These are phyloP conservation scores for Pangasius mekongensis DNA, from an alignment of 2,797 vertebrate species.

Conservation along the genomic window DNA sequence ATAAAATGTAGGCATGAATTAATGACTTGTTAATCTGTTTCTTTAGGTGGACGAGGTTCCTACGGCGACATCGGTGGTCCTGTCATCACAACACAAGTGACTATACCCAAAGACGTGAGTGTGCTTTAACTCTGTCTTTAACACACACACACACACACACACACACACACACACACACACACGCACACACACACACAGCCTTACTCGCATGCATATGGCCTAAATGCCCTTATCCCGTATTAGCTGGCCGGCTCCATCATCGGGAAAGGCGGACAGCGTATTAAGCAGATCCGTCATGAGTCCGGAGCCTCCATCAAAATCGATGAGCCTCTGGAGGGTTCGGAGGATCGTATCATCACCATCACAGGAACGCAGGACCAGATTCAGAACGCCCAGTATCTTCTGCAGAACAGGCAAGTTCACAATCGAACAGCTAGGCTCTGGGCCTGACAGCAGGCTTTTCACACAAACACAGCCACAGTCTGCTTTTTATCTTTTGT, in stretches of 20 bases:
- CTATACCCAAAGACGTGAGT: slow-evolving; percentile 98
- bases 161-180: too few relatives aligned
- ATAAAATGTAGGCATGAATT: slow-evolving; percentile 27
- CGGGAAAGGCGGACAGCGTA: slow-evolving; percentile 96
- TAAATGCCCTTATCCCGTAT: neutral
- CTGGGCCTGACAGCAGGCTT: neutral
- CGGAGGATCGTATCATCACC: slow-evolving; percentile 98
- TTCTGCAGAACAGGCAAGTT: slow-evolving; percentile 98
- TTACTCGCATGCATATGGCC: neutral
- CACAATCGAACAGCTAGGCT: neutral
- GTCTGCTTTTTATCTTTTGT: neutral
- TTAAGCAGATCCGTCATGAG: slow-evolving; percentile 98
- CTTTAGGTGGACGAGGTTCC: slow-evolving; percentile 89
- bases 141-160: too few relatives aligned
- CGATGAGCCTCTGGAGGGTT: slow-evolving; percentile 96
- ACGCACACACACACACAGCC: neutral
- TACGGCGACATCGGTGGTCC: slow-evolving; percentile 96
- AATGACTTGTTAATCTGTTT: slow-evolving; percentile 32
- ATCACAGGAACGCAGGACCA: slow-evolving; percentile 99
- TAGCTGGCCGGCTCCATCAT: slow-evolving; percentile 98
- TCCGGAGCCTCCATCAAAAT: slow-evolving; percentile 99
- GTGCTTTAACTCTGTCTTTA: neutral
- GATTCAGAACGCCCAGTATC: slow-evolving; percentile 99
- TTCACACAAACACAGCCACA: neutral
- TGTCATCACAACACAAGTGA: slow-evolving; percentile 98